A percentile compares a stretch with the other conserved stretches of the same genome.
phyloP scores from a whole-genome alignment of 2,113 vertebrate species.

The Corythornis madagascariensis region DNA sequence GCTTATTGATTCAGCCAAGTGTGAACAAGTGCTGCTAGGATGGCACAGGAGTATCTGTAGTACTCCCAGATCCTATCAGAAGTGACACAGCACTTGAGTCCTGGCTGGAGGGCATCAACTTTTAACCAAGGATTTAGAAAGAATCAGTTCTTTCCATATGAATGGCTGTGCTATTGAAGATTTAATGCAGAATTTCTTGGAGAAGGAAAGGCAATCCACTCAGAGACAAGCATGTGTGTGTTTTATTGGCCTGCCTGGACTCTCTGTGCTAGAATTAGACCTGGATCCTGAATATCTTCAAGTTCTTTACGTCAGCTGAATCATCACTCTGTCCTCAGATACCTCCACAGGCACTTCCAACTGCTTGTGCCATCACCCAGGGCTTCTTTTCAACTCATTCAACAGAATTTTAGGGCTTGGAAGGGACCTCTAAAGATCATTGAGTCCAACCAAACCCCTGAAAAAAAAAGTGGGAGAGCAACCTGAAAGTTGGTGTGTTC shows the following conservation, averaged over 20 bases:
- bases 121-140: background rate
- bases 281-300: background rate
- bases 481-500: background rate
- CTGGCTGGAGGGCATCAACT: constrained; percentile 18
- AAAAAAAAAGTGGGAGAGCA: background rate
- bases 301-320: background rate
- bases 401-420: background rate
- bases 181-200: background rate
- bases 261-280: background rate
- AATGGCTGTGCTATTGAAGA: background rate
- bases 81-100: background rate
- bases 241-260: background rate
- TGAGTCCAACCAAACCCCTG: background rate
- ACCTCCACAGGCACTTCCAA: background rate
- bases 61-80: background rate
- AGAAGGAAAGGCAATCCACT: background rate
- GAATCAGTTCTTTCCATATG: background rate
- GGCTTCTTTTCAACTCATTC: background rate
- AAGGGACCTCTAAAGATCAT: too few relatives aligned
- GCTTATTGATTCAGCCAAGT: constrained; percentile 48
- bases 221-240: background rate
- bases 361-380: background rate
- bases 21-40: constrained; percentile 21
- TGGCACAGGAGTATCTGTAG: background rate
- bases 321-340: background rate